Base-by-base conservation (phyloP, 2,888 invertebrate species). In the Neuroscelio doddi region DNA sequence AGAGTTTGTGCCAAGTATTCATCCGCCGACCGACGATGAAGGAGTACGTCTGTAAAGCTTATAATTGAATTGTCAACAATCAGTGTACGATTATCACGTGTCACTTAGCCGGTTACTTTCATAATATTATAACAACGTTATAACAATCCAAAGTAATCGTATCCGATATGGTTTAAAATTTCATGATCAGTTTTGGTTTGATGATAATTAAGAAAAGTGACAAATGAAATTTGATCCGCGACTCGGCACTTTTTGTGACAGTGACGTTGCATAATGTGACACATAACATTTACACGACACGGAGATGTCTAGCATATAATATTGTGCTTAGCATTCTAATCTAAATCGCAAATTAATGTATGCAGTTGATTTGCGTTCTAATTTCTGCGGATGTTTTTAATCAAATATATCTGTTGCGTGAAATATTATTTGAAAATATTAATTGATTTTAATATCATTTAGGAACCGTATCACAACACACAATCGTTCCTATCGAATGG, bases 401-500 rank as follows among this genome's bases (percentile, higher is more conserved):
- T 26, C 8, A n/a, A n/a, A n/a, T n/a, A n/a, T n/a, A n/a, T n/a
- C 8, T 26, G 26, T 32, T 32, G 32, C 3, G 32, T 32, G n/a
- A 8, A 32, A 30, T 10, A 5, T 30, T 30, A 4, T 3, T 10
- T 10, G 30, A 9, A 29, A 16, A 29, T 29, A 8, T 39, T 30
- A 14, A 27, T n/a, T n/a, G 12, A 38, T 16, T n/a, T 29, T 26
- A 9, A 16, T 45, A 42, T 64, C 34, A 67, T 74, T 36, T 51
- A 83, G 83, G 83, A 83, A 72, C 74, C 77, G 26, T 81, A 80
- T 68, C 81, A 79, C 34, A 72, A 80, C 52, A 79, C 80, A 7
- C 84, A 87, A 68, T 87, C 87, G 58, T 87, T 87, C 76, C 76
- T 87, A 52, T 87, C 87, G 10, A 89, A 89, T 78, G 89, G 89